These are phyloP conservation scores for Brachyhypopomus gauderio DNA, from an alignment of 2,113 vertebrate genomes.

Conservation along the genomic window DNA sequence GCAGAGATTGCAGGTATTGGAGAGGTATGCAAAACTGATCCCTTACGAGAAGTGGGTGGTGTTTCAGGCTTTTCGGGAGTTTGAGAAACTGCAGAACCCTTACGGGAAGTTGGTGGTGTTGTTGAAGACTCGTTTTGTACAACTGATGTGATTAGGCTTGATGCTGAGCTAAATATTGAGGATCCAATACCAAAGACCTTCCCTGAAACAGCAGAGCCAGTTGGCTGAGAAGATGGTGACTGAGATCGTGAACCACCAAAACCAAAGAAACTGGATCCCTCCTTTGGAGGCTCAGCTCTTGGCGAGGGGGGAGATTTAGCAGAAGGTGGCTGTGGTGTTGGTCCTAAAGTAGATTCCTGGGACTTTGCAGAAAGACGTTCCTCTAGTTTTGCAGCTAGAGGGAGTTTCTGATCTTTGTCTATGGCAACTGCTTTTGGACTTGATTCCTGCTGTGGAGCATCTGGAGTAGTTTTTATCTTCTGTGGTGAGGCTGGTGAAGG, in stretches of 20 bases:
- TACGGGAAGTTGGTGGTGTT: constrained; percentile 42
- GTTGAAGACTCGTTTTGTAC: constrained; percentile 37
- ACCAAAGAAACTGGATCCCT: constrained; percentile 74
- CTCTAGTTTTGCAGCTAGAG: constrained; percentile 49
- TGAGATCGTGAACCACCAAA: constrained; percentile 78
- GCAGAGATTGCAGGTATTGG: constrained; percentile 8
- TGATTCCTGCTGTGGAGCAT: background rate
- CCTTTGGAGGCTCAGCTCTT: constrained; percentile 64
- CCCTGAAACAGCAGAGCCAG: constrained; percentile 81
- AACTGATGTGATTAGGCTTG: constrained; percentile 46
- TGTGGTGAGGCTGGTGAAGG: constrained; percentile 20
- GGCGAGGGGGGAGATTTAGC: constrained; percentile 62
- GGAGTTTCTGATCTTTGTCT: constrained; percentile 65
- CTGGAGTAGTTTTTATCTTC: constrained; percentile 30
- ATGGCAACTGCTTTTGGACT: constrained; percentile 9
- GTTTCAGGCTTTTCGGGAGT: constrained; percentile 29
- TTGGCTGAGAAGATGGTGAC: constrained; percentile 71
- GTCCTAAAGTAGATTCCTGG: constrained; percentile 47
- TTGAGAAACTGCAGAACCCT: constrained; percentile 38
- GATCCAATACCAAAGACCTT: constrained; percentile 69
- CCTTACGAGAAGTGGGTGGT: constrained; percentile 39
- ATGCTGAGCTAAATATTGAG: constrained; percentile 48
- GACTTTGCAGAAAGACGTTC: constrained; percentile 54
- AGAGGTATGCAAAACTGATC: constrained; percentile 10
- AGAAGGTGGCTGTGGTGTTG: constrained; percentile 52